phyloP scores from a whole-genome alignment of 1,140 invertebrate species.

The Coptotermes formosanus region DNA sequence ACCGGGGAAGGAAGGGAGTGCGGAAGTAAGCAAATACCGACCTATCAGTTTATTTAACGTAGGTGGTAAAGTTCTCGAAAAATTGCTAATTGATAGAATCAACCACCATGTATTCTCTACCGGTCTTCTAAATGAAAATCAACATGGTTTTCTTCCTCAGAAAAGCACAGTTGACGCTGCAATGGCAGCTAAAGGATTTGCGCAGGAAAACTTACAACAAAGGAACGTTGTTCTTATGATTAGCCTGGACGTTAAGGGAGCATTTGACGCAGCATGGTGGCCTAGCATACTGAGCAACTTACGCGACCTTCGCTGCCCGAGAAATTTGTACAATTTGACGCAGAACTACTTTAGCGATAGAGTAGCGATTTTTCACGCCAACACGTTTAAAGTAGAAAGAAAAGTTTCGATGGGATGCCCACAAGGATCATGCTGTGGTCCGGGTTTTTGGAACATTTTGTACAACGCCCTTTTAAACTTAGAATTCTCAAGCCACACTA shows the following conservation, averaged over 20 bases:
- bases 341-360: no score
- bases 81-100: neutral
- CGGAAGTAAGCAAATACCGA: no score
- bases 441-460: neutral
- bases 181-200: neutral
- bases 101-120: neutral
- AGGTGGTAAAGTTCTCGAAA: neutral
- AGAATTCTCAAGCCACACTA: no score
- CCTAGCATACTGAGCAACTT: no score
- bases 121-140: neutral
- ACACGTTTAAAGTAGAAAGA: neutral
- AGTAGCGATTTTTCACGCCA: neutral
- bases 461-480: neutral
- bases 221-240: no score
- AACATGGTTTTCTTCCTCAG: neutral
- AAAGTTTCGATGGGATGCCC: neutral
- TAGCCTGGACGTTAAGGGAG: no score
- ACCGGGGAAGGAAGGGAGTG: no score
- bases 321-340: no score
- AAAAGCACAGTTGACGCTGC: neutral
- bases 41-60: no score
- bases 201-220: neutral
- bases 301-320: no score
- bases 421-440: neutral
- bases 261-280: no score